Base-by-base conservation (phyloP, 2,797 vertebrate genomes). In the Onychomys torridus region DNA sequence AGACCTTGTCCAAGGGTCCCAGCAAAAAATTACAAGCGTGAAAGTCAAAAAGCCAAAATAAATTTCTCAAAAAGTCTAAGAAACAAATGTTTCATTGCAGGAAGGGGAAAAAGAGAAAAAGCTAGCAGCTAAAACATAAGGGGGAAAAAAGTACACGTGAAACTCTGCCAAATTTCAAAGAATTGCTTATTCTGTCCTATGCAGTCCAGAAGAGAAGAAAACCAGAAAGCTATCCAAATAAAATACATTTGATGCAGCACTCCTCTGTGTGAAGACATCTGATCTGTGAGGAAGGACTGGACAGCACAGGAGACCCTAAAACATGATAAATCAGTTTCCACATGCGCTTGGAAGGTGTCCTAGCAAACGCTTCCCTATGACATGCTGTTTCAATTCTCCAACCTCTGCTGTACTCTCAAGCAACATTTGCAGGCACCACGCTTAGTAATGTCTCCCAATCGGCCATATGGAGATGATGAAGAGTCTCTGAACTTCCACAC, bases 1-100 rank as follows among this genome's bases (percentile, higher is more conserved):
- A 94, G 67, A 32, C 57, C 71, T 90, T 93, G n/a, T 37, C 9
- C 91, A 95, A 3, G 49, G 37, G 59, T 84, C 71, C 95, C 59
- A 90, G 63, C 19, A 63, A 71, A 96, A 93, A 97, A 16, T 73
- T 91, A 89, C 11, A 93, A 84, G 21, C 46, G 25, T 37, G 21
- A 96, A 89, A 91, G 27, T 84, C 19, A 78, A 94, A 96, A 94
- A 95, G 27, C 37, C 19, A 85, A 89, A 97, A 32, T 25, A 82
- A 52, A 77, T 61, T 21, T 49, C 63, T 90, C 88, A 55, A 90
- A 46, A 90, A 89, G 8, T 21, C 67, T 75, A 91, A 32, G 76
- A 67, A 78, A 19, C 23, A 23, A 90, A 90, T 21, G 34, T 37
- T 78, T 79, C 61, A 40, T 67, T 69, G 9, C 3, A 90, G 69